Percentiles rank a stretch among this genome's conserved stretches.
Conservation (phyloP, 1,140 invertebrate species). For the Lethrus apterus region DNA sequence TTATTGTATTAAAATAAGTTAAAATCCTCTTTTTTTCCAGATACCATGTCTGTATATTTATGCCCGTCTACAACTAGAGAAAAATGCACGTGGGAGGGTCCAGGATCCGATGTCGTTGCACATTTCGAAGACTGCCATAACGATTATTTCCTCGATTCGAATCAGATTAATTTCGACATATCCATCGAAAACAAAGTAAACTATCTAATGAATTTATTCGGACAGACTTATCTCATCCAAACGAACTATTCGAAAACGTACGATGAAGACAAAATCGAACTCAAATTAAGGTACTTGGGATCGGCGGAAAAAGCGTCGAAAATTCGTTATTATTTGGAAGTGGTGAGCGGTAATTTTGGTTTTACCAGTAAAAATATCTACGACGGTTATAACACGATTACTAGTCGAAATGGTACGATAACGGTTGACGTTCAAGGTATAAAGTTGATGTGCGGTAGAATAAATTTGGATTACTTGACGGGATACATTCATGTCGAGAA, state of each 20-base stretch:
- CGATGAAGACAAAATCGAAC: slow-evolving; percentile 16
- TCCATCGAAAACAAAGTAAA: slow-evolving; percentile 26
- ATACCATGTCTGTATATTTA: no score
- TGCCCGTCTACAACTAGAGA: slow-evolving; percentile 31
- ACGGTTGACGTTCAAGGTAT: slow-evolving; percentile 16
- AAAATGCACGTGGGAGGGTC: slow-evolving; percentile 31
- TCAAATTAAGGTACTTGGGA: slow-evolving; percentile 45
- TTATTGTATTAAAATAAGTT: no score
- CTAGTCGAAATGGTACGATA: slow-evolving; percentile 18
- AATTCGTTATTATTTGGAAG: slow-evolving; percentile 24
- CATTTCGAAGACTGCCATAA: slow-evolving; percentile 32
- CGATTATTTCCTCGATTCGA: slow-evolving; percentile 24
- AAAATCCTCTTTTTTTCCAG: no score
- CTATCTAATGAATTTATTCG: slow-evolving; percentile 23
- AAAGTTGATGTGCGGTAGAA: slow-evolving; percentile 14
- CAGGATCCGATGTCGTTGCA: slow-evolving; percentile 26
- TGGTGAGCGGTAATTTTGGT: slow-evolving; percentile 15
- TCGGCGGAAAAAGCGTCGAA: slow-evolving; percentile 18
- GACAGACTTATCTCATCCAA: slow-evolving; percentile 33
- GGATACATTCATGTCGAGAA: slow-evolving; percentile 6
- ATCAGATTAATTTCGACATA: slow-evolving; percentile 21
- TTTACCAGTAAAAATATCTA: slow-evolving; percentile 9
- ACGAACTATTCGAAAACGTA: slow-evolving; percentile 13
- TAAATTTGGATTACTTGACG: slow-evolving; percentile 7
- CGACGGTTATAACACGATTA: slow-evolving; percentile 15